These are phyloP conservation scores for Nasonia vitripennis DNA, from an alignment of 1,140 invertebrate species.

Conservation along the genomic window DNA sequence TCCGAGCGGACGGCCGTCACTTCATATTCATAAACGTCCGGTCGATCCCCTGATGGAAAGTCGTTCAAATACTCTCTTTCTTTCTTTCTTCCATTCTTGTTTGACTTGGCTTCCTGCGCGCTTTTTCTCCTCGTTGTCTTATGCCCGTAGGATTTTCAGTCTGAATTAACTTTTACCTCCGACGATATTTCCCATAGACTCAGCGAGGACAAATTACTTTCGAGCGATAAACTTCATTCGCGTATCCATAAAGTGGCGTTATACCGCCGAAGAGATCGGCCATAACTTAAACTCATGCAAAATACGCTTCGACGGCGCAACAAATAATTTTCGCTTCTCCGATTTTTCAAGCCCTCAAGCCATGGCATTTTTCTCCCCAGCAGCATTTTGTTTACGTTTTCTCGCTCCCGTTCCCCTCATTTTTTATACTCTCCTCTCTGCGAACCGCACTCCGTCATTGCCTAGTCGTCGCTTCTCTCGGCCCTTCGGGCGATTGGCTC, in stretches of 20 bases:
- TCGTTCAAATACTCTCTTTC: slow-evolving; percentile 16
- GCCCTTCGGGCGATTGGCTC: slow-evolving; percentile 12
- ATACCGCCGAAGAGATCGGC: too few species aligned
- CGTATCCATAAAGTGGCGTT: not conserved
- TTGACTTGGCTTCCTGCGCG: not conserved
- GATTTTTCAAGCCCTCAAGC: not conserved
- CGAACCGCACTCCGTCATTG: slow-evolving; percentile 28
- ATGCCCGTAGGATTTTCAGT: not conserved
- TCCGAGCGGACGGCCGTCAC: not conserved
- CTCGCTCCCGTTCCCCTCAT: slow-evolving; percentile 16
- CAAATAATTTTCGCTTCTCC: not conserved
- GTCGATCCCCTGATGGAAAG: slow-evolving; percentile 24
- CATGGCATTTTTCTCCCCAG: not conserved
- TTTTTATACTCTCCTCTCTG: slow-evolving; percentile 31
- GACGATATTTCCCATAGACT: not conserved
- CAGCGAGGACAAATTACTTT: not conserved
- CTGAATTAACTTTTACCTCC: not conserved
- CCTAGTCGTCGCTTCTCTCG: not conserved
- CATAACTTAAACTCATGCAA: not conserved
- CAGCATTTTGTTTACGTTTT: slow-evolving; percentile 30
- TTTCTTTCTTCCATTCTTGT: not conserved
- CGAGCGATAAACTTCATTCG: not conserved
- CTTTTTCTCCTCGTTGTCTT: not conserved
- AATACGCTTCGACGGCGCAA: not conserved
- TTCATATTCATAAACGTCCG: slow-evolving; percentile 46